Evolutionary conservation across 2,113 vertebrate genomes (phyloP).

Genomic region (Amphilophus citrinellus): DNA sequence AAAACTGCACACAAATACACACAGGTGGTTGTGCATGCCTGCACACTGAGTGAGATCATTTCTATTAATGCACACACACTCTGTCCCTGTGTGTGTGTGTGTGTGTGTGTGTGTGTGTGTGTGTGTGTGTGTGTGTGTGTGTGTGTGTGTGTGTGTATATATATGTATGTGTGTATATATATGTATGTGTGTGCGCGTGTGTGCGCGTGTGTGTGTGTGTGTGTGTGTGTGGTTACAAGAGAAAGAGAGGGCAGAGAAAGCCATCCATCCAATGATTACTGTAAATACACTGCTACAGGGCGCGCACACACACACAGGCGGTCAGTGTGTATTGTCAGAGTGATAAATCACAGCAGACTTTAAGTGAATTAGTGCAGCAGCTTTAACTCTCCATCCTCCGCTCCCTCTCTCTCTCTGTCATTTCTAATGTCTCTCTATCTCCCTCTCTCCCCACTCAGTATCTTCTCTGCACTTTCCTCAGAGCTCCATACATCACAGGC

Average conservation of each 20-base stretch:
- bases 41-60: conserved; percentile 27
- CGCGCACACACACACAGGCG: conserved; percentile 47
- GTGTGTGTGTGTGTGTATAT: conserved; percentile 34
- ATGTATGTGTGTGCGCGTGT: no score
- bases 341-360: conserved; percentile 92
- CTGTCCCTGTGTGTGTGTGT: background rate
- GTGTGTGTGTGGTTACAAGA: conserved; percentile 29
- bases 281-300: conserved; percentile 83
- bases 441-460: background rate
- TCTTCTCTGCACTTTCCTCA: background rate
- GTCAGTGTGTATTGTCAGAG: conserved; percentile 90
- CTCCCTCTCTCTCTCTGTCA: conserved; percentile 22
- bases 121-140: conserved; percentile 9
- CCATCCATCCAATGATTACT: conserved; percentile 84
- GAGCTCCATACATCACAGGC: conserved; percentile 46
- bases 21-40: conserved; percentile 18
- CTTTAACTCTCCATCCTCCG: conserved; percentile 87
- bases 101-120: no score
- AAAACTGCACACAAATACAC: background rate
- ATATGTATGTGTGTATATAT: no score
- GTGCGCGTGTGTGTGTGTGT: background rate
- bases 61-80: conserved; percentile 11
- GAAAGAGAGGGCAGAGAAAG: conserved; percentile 55
- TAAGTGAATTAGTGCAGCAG: conserved; percentile 94
- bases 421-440: conserved; percentile 13